Conservation (phyloP, 2,113 vertebrate species). For the Cryptotis parvus region DNA sequence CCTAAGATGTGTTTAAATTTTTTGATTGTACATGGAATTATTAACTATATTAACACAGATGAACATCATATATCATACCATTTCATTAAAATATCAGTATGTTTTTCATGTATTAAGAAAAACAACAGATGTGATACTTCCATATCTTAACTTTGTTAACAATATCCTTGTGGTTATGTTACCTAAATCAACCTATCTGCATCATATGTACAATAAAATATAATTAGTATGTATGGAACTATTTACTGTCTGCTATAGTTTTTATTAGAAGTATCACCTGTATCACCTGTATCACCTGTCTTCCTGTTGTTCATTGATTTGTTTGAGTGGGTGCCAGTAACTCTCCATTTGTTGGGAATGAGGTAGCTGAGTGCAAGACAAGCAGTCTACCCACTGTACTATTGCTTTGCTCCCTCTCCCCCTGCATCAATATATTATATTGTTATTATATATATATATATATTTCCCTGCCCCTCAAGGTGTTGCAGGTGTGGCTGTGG, state of each 20-base stretch:
- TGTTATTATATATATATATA: too few species aligned
- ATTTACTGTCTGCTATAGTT: conserved; percentile 57
- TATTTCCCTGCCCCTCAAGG: too few species aligned
- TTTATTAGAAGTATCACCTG: too few species aligned
- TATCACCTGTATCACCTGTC: too few species aligned
- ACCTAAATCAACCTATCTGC: conserved; percentile 57
- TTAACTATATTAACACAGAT: conserved; percentile 39
- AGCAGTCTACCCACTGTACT: too few species aligned
- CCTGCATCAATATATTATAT: too few species aligned
- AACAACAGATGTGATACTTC: conserved; percentile 11
- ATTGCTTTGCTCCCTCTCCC: too few species aligned
- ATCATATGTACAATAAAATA: conserved; percentile 60
- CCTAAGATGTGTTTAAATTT: background rate
- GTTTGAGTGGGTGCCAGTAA: too few species aligned
- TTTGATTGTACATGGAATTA: background rate
- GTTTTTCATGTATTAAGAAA: conserved; percentile 35
- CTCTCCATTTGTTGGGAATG: too few species aligned
- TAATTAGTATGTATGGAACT: conserved; percentile 57
- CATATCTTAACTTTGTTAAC: conserved; percentile 44
- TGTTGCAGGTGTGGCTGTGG: too few species aligned
- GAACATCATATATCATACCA: conserved; percentile 42
- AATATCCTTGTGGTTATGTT: background rate
- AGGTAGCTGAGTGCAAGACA: too few species aligned
- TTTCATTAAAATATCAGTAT: conserved; percentile 52
- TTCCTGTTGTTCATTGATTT: too few species aligned